Conservation (phyloP, 92 coral and sea anemone genomes). For the Bergia puertoricense region DNA sequence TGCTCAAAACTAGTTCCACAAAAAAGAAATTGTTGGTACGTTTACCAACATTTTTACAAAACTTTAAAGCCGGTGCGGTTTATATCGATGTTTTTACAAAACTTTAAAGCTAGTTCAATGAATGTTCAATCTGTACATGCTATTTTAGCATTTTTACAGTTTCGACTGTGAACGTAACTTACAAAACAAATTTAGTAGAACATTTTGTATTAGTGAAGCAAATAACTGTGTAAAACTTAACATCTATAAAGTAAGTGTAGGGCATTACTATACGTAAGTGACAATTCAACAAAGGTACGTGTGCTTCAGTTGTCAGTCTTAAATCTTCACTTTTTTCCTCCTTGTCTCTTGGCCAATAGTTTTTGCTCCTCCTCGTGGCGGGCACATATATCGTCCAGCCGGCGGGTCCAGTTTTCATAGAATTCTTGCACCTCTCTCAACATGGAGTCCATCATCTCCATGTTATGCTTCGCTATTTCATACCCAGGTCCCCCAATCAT, state of each 20-base stretch:
- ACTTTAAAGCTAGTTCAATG: neutral
- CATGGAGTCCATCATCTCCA: slow-evolving; percentile 86
- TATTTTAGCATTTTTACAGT: neutral
- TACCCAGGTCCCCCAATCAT: slow-evolving; percentile 86
- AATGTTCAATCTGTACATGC: neutral
- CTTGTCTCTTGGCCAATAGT: slow-evolving; percentile 62
- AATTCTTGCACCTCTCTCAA: slow-evolving; percentile 91
- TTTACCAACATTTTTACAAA: neutral
- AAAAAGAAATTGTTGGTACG: neutral
- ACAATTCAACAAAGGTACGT: neutral
- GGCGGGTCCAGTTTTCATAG: slow-evolving; percentile 83
- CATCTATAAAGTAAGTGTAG: too few relatives aligned
- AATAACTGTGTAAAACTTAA: neutral
- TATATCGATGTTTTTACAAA: neutral
- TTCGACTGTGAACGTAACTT: neutral
- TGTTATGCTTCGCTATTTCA: slow-evolving; percentile 87
- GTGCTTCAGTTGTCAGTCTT: neutral
- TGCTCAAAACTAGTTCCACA: neutral
- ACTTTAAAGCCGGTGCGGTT: neutral
- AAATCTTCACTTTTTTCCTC: slow-evolving; percentile 21
- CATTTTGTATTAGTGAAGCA: neutral
- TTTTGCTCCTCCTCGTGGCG: slow-evolving; percentile 87
- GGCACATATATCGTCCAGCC: slow-evolving; percentile 76
- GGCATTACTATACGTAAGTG: neutral
- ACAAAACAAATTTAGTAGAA: neutral